These are phyloP conservation scores for Tuta absoluta DNA, from an alignment of 2,888 invertebrate species.

Conservation along the genomic window DNA sequence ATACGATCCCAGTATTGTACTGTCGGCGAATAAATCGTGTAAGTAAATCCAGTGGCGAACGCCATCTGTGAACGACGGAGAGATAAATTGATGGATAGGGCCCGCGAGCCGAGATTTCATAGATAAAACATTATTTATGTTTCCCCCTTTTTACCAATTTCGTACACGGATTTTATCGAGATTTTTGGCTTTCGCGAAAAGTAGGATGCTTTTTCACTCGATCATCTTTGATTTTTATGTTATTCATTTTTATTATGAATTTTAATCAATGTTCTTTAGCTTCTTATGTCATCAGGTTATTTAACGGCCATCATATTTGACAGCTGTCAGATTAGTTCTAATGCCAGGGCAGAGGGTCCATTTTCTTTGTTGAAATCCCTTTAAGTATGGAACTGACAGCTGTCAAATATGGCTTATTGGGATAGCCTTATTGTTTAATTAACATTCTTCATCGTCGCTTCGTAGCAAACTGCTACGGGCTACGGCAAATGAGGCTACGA, in stretches of 20 bases:
- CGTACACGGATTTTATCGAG: background rate
- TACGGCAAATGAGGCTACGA: too few species aligned
- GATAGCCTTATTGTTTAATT: too few species aligned
- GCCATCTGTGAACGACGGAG: constrained; percentile 8
- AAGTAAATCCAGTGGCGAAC: constrained; percentile 19
- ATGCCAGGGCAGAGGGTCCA: too few species aligned
- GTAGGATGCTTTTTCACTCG: background rate
- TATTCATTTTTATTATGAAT: background rate
- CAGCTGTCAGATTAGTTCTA: too few species aligned
- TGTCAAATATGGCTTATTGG: too few species aligned
- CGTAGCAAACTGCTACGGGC: too few species aligned
- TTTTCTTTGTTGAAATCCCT: too few species aligned
- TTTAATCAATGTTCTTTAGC: too few species aligned
- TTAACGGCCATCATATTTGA: too few species aligned
- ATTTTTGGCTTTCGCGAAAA: background rate
- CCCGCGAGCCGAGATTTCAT: background rate
- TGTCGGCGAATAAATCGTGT: constrained; percentile 14
- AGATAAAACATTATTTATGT: constrained; percentile 7
- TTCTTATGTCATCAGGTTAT: too few species aligned
- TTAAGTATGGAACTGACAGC: too few species aligned
- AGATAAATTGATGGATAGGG: constrained; percentile 11
- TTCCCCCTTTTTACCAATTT: background rate
- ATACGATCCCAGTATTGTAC: constrained; percentile 11
- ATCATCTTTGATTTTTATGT: background rate
- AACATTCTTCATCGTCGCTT: too few species aligned